Evolutionary conservation across 2,888 invertebrate species (phyloP), one percentile per base, ranked within the genome.

Genomic region (Clistopyga incitator): DNA sequence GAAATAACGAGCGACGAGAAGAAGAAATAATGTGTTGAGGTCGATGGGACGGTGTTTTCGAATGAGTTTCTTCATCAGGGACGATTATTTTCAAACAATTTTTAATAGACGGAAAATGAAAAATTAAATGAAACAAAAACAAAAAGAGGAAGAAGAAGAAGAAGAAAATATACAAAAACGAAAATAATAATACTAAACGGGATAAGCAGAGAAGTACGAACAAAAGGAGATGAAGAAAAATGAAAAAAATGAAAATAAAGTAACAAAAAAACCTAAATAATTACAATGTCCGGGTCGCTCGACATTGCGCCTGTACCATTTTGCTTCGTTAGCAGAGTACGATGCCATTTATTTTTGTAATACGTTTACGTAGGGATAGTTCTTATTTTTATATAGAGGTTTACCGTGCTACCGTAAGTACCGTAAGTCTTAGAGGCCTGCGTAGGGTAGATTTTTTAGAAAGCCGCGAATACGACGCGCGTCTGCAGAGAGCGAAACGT

Each of bases 391-490:
- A 91, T 91, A 91, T 91, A 91, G 91, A 90, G 91, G 89, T 91
- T 91, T 91, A 91, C 89, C 90, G 88, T 91, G 91, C 90, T 91
- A 91, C 86, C 89, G 90, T 92, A 93, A 93, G 92, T 91, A 90
- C 88, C 89, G 90, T 92, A 92, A 92, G 92, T 92, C 92, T 93
- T 92, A 93, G 92, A 92, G 93, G 93, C 92, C 93, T 93, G 92
- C 92, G 91, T 91, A 90, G 86, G 86, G 86, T 90, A 89, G 88
- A 85, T 88, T 88, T 88, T 87, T 86, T 87, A 88, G 89, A 84
- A 84, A 85, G 83, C 82, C 88, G 87, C 87, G 88, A 82, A 80
- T 84, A 78, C 78, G 78, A 82, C 79, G 75, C 81, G 84, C 85
- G 88, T 80, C 87, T 81, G 82, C 75, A 81, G 77, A 84, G 78